Percentiles rank a stretch among this genome's conserved stretches.
These are phyloP conservation scores for Troglohyphantes excavatus DNA, from an alignment of 2,888 invertebrate species.

Conservation along the genomic window DNA sequence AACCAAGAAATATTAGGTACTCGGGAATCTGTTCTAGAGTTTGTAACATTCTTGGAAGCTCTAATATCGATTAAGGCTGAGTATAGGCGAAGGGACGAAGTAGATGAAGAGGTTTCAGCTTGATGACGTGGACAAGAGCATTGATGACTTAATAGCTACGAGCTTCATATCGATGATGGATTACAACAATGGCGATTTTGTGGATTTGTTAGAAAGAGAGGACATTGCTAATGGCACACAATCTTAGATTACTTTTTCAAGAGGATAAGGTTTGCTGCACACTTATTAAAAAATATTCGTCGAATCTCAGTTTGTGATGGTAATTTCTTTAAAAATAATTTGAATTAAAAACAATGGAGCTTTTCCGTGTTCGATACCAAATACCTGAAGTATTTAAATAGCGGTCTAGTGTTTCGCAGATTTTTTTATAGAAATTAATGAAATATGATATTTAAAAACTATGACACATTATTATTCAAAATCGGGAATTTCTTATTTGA, in stretches of 20 bases:
- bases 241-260: not conserved
- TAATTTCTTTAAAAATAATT: not conserved
- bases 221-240: not conserved
- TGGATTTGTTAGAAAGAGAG: not conserved
- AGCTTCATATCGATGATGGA: constrained; percentile 16
- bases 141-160: constrained; percentile 30
- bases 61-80: constrained; percentile 11
- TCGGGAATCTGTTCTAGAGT: not conserved
- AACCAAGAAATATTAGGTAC: not conserved
- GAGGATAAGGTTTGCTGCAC: not conserved
- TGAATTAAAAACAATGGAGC: too few relatives aligned
- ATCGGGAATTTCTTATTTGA: too few relatives aligned
- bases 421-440: too few relatives aligned
- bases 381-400: too few relatives aligned
- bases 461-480: too few relatives aligned
- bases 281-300: not conserved
- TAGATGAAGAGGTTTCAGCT: constrained; percentile 2
- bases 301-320: too few relatives aligned
- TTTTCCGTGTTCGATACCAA: too few relatives aligned
- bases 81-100: not conserved
- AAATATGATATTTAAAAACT: too few relatives aligned
- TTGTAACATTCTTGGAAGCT: constrained; percentile 16
- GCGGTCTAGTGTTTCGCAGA: too few relatives aligned
- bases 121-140: constrained; percentile 12
- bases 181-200: not conserved